Evolutionary conservation across 2,888 invertebrate species (phyloP).

Genomic region (Rhingia rostrata): DNA sequence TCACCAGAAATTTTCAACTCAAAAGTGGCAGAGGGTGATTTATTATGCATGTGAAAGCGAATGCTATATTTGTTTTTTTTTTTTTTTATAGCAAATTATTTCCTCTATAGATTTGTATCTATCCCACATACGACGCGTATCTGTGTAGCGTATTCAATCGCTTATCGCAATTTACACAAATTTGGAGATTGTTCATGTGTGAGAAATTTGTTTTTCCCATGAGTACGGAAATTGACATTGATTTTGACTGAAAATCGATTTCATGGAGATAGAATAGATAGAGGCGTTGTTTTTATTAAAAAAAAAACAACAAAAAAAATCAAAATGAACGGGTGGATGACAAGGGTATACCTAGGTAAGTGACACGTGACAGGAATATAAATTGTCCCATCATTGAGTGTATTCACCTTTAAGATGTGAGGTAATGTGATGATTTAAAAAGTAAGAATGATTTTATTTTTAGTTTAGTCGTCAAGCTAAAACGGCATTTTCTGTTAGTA

Average conservation of each 20-base stretch:
- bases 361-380: slow-evolving; percentile 34
- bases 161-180: slow-evolving; percentile 73
- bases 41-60: slow-evolving; percentile 47
- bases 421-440: too few species aligned
- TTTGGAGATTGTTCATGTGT: slow-evolving; percentile 68
- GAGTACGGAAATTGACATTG: slow-evolving; percentile 69
- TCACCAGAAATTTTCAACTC: background rate
- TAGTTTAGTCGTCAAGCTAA: too few species aligned
- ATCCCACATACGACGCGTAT: background rate
- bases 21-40: slow-evolving; percentile 12
- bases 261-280: slow-evolving; percentile 64
- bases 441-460: too few species aligned
- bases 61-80: slow-evolving; percentile 8
- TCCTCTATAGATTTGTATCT: slow-evolving; percentile 35
- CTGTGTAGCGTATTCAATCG: slow-evolving; percentile 52
- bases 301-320: slow-evolving; percentile 25
- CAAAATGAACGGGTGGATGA: slow-evolving; percentile 17
- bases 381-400: background rate
- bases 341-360: slow-evolving; percentile 16
- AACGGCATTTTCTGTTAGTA: too few species aligned
- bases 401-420: too few species aligned
- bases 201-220: slow-evolving; percentile 65
- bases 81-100: slow-evolving; percentile 35
- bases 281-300: slow-evolving; percentile 51
- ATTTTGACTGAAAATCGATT: slow-evolving; percentile 72